Base-by-base conservation (phyloP, 2,113 vertebrate genomes). In the Indicator maculatus region DNA sequence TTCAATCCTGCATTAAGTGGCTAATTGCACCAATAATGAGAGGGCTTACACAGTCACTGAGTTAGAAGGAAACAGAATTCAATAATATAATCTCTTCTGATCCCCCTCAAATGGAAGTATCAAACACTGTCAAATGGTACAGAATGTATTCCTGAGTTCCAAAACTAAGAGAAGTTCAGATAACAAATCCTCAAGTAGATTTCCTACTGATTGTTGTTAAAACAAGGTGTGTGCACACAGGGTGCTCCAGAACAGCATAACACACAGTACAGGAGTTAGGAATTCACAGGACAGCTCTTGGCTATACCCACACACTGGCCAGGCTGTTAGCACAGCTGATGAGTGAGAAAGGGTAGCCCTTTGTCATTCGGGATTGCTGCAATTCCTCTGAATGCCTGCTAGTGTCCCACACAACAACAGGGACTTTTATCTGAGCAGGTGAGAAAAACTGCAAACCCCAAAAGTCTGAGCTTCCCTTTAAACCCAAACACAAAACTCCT, bases 401-500 rank as follows among this genome's bases (percentile, higher is more conserved):
- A n/a, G 41, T 36, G 36, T 73, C 24, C 23, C 41, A 50, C 4
- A 20, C 59, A 56, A 65, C 24, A 84, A 9, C 17, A 60, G 12
- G 19, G 28, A 41, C 52, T 70, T 79, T 56, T 69, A 73, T 76
- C 59, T 89, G 28, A 79, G 81, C 47, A 36, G 39, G 41, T 14
- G 24, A 21, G 93, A 65, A 55, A 70, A 31, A 24, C 0, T 23
- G 45, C 7, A n/a, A 41, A 13, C 11, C 27, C 31, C 24, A n/a
- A 73, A 89, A 38, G 47, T 36, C 7, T 5, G 30, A 83, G 27
- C 63, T 95, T 79, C 30, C 50, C 27, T 96, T 88, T 89, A 83
- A 96, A 86, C 55, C 83, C 55, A 76, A 87, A 95, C 91, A 44
- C 28, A 79, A 83, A 89, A 73, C 71, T 88, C 21, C 65, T 50